A percentile compares a stretch with the other conserved stretches of the same genome.
Conservation (phyloP, 2,888 invertebrate genomes). For the Stenodema calcarata region DNA sequence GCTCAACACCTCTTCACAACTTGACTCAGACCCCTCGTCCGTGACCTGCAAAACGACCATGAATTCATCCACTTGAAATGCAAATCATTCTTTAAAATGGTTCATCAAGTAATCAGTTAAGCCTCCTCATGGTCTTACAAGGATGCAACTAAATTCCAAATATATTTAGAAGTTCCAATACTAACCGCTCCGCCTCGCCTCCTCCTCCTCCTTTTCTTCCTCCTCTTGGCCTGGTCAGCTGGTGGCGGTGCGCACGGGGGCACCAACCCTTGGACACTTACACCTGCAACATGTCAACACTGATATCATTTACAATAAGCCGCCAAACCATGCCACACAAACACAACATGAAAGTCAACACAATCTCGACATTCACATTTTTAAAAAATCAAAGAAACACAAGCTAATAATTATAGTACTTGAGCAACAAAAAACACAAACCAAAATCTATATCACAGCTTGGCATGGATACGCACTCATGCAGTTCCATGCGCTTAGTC, state of each 20-base stretch:
- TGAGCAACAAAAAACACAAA: too few species aligned
- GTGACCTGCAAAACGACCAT: conserved; percentile 53
- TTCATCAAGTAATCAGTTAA: too few species aligned
- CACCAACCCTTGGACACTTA: conserved; percentile 54
- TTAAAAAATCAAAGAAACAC: too few species aligned
- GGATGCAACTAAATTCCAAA: too few species aligned
- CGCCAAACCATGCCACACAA: conserved; percentile 30
- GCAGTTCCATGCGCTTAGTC: too few species aligned
- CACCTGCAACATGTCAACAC: conserved; percentile 52
- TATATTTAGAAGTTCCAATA: conserved; percentile 3
- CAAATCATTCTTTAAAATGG: too few species aligned
- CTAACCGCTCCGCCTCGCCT: conserved; percentile 58
- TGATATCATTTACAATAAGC: conserved; percentile 43
- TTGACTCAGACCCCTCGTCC: conserved; percentile 58
- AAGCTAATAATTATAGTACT: too few species aligned
- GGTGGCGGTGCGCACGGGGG: conserved; percentile 53
- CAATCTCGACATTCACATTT: not conserved
- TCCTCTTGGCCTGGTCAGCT: conserved; percentile 52
- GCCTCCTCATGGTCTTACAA: too few species aligned
- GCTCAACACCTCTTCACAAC: conserved; percentile 57
- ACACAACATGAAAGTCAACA: not conserved
- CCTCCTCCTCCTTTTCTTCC: conserved; percentile 58
- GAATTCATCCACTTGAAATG: too few species aligned
- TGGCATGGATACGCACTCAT: too few species aligned
- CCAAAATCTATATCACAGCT: too few species aligned